Evolutionary conservation across 2,113 vertebrate species (phyloP), one percentile per base, ranked within the genome.

Genomic region (Sigmodon hispidus): DNA sequence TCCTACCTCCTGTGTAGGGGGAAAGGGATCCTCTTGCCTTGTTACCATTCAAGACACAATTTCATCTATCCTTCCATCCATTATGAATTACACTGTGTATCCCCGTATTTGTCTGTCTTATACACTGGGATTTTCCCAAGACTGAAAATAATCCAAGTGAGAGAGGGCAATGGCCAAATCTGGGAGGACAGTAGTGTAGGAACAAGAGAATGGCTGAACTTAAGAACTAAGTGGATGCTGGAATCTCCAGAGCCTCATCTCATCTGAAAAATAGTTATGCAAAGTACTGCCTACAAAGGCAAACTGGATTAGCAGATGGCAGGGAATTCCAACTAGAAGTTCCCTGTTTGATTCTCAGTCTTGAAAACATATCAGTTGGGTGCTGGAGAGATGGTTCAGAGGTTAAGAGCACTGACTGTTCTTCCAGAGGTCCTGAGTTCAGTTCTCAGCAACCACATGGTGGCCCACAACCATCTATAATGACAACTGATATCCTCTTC

Each of bases 131-230:
- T 83, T 34, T 34, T 65, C 15, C 67, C 57, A n/a, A 36, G 36
- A 40, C 2, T 61, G 73, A 45, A 79, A 70, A 36, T 52, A 70
- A 90, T 45, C 5, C 36, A 65, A 17, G 11, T 45, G 34, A 70
- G 40, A 75, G 7, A 61, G 0, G 52, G 13, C 31, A 59, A 22
- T 43, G 57, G 36, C 31, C 43, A 48, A 43, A 10, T 9, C 10
- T 86, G 43, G 40, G 61, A 36, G 29, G 21, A 1, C 2, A 22
- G 9, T 2, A 3, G 0, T 4, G 16, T 2, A 3, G 21, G 21
- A 6, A 36, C 26, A 57, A 69, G 15, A n/a, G 3, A 4, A 31
- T 2, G 0, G 31, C 10, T 36, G 12, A 57, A 79, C 8, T 95
- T 26, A 57, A 26, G 29, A 89, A 77, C 5, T 43, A 61, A 52